phyloP scores from a whole-genome alignment of 2,888 invertebrate species.

The Gnatocerus cornutus region DNA sequence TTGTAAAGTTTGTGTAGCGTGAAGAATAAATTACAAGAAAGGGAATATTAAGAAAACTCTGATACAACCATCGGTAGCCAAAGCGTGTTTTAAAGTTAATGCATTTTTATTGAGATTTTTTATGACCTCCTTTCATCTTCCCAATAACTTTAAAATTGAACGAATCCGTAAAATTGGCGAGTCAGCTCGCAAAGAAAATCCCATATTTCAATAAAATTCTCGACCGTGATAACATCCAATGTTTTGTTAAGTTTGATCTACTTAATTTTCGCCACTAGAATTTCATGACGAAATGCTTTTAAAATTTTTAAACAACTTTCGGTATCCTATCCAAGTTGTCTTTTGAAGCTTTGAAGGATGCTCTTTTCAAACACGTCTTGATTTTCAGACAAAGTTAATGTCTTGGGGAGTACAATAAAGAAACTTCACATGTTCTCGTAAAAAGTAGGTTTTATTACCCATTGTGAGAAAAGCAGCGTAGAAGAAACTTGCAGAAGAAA shows the following conservation, averaged over 20 bases:
- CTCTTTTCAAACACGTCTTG: constrained; percentile 49
- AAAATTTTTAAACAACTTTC: constrained; percentile 24
- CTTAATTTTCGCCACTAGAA: neutral
- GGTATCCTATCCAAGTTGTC: constrained; percentile 22
- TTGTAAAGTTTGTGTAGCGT: constrained; percentile 50
- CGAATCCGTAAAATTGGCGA: constrained; percentile 13
- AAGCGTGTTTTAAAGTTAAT: constrained; percentile 39
- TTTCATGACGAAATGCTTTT: constrained; percentile 14
- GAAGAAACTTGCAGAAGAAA: constrained; percentile 12
- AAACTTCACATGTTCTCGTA: constrained; percentile 44
- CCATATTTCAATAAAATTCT: too few species aligned
- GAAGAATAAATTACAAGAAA: constrained; percentile 46
- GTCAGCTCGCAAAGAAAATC: too few species aligned
- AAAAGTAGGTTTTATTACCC: constrained; percentile 44
- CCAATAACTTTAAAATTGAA: constrained; percentile 29
- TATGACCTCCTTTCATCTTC: constrained; percentile 33
- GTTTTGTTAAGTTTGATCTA: too few species aligned
- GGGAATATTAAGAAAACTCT: constrained; percentile 24
- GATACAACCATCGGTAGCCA: constrained; percentile 15
- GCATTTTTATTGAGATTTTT: constrained; percentile 45
- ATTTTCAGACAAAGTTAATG: constrained; percentile 49
- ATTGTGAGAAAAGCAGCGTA: constrained; percentile 28
- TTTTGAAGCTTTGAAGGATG: constrained; percentile 40
- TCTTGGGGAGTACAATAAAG: constrained; percentile 41
- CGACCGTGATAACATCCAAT: too few species aligned